Base-by-base conservation (phyloP, 1,140 invertebrate genomes). In the Heterodera carotae region DNA sequence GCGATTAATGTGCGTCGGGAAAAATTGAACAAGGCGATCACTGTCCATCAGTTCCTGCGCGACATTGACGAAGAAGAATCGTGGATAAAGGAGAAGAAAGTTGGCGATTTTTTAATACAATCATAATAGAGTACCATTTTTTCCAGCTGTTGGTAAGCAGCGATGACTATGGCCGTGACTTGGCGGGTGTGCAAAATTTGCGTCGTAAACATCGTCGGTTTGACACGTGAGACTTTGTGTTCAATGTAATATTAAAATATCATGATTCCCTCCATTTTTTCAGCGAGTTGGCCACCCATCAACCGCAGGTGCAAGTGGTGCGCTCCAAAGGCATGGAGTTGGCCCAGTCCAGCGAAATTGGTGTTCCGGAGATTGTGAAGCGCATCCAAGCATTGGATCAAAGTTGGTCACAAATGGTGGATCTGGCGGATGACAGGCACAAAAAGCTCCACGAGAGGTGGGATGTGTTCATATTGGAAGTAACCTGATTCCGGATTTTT, bases 51-150 rank as follows among this genome's bases (percentile, higher is more conserved):
- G 89, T 99, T 99, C 92, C 96, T 99, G 91, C 90, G 97, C 67
- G 97, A 99, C 88, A 98, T 99, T 88, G 96, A 97, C 80, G 97
- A 99, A 88, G 97, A 99, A 89, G 97, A 99, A 89, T 96, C 94
- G n/a, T 99, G 97, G 97, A 99, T 99, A 48, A 93, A 92, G 88
- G 97, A 99, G 86, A 99, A 99, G 91, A 98, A 99, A 27, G n/a
- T n/a, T 27, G 22, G 34, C 22, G 33, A 6, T 33, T 56, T 31
- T 29, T 5, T 15, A 48, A 25, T 43, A 15, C 15, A 70, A 31
- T 10, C 2, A 8, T 31, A 8, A 56, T 25, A n/a, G n/a, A n/a
- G n/a, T 70, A 33, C n/a, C 22, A 39, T 31, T 48, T 56, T 56
- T 56, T 56, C 27, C 29, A 71, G 88, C 89, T 99, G 18, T 89